Conservation (phyloP, 2,113 vertebrate genomes). For the Microcebus griseorufus region DNA sequence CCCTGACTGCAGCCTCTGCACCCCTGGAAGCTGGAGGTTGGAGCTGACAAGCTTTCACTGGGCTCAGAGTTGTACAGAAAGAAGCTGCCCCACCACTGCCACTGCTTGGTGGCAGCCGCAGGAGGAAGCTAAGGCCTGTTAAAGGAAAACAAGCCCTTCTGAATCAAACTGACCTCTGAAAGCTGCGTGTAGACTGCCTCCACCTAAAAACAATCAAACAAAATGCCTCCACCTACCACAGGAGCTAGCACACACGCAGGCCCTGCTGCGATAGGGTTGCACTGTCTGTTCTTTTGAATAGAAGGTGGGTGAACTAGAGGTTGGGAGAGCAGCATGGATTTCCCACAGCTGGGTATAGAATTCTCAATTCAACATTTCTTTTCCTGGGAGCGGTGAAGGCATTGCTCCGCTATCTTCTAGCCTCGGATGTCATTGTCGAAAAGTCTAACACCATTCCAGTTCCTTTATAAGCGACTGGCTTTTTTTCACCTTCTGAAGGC, state of each 20-base stretch:
- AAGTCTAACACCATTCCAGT: background rate
- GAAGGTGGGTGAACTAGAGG: background rate
- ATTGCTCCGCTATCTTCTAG: background rate
- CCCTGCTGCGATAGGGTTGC: background rate
- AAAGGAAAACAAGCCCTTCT: background rate
- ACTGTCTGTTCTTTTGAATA: background rate
- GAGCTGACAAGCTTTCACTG: background rate
- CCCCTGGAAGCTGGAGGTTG: background rate
- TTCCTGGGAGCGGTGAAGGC: background rate
- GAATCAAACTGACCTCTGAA: background rate
- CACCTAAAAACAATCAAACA: background rate
- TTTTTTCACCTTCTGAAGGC: background rate
- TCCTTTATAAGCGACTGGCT: background rate
- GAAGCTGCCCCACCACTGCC: background rate
- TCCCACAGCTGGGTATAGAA: background rate
- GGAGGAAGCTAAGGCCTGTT: background rate
- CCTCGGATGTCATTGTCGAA: background rate
- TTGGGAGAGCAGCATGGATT: background rate
- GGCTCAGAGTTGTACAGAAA: background rate
- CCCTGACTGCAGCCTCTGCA: rapidly evolving
- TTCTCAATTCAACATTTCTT: background rate
- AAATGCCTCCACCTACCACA: background rate
- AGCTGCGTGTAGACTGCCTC: background rate
- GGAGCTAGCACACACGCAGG: background rate
- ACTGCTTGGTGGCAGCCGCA: background rate